Base-by-base conservation (phyloP, 2,888 invertebrate genomes). In the Lithophane leautieri region DNA sequence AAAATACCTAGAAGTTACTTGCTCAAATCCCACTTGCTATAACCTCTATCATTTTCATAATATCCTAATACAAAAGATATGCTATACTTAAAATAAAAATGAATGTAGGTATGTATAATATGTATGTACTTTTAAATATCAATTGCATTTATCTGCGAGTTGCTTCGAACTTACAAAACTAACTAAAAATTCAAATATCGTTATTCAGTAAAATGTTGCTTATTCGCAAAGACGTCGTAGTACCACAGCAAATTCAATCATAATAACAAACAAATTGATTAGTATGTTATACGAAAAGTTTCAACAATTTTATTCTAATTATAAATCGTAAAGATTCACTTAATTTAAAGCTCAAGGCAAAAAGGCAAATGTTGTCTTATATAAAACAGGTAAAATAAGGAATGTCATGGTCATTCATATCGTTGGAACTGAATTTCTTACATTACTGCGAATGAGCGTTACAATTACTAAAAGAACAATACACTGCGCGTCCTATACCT, bases 371-470 rank as follows among this genome's bases (percentile, higher is more conserved):
- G 76, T 81, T 85, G 78, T 87, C 88, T 87, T 83, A 84, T 54
- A 79, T 83, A 83, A 85, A 85, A 88, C 87, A 89, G 89, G 85
- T 86, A 89, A 88, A 89, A 83, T 83, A 87, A 84, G 89, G 89
- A 89, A 89, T 89, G 89, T 89, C 90, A 89, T 89, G 89, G 88
- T 89, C 83, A 84, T 86, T 89, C 81, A 78, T 87, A 73, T 86
- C 87, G 86, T 85, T 86, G 89, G 79, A 87, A 84, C 84, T 76
- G 81, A 84, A 86, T 82, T 87, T 87, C 88, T 88, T 84, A 83
- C 82, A 88, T 81, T 83, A 80, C 66, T 79, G 82, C 83, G 79
- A 86, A 88, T 86, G 84, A 84, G 88, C 88, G 82, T 86, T 83
- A 76, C 67, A 81, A 80, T 73, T 83, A 77, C 70, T 78, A 70